Percentiles rank a stretch among this genome's conserved stretches.
phyloP scores from a whole-genome alignment of 2,797 vertebrate genomes.

The Paramormyrops hopkinsi region DNA sequence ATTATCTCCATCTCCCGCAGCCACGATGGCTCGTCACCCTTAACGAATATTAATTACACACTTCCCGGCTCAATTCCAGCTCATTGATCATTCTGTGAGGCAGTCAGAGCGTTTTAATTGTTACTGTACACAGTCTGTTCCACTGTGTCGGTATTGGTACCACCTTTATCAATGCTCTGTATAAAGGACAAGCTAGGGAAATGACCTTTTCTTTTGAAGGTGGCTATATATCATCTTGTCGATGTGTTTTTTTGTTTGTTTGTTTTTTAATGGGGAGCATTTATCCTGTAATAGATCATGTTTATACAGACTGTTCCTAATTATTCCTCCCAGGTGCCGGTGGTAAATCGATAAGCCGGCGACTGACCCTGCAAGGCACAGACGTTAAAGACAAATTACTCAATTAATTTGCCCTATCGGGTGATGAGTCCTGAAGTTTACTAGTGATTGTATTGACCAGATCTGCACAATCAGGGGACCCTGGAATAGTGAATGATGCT shows the following conservation, averaged over 20 bases:
- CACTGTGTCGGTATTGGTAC: slow-evolving; percentile 50
- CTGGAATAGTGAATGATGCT: not conserved
- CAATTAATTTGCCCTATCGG: slow-evolving; percentile 11
- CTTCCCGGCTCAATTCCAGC: slow-evolving; percentile 49
- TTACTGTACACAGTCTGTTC: slow-evolving; percentile 53
- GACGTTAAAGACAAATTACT: slow-evolving; percentile 11
- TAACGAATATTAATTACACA: slow-evolving; percentile 66
- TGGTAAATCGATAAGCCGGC: not conserved
- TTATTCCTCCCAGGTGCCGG: not conserved
- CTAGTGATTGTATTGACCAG: not conserved
- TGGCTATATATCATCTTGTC: slow-evolving; percentile 52
- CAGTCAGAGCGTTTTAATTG: slow-evolving; percentile 44
- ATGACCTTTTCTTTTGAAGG: slow-evolving; percentile 45
- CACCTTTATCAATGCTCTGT: slow-evolving; percentile 49
- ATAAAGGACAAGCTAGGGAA: slow-evolving; percentile 50
- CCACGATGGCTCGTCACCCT: slow-evolving; percentile 50
- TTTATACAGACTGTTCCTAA: not conserved
- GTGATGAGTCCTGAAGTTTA: slow-evolving; percentile 14
- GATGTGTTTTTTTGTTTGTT: slow-evolving; percentile 19
- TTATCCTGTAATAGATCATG: slow-evolving; percentile 8
- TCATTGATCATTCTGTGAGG: slow-evolving; percentile 59
- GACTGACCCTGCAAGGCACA: not conserved
- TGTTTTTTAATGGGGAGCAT: slow-evolving; percentile 21
- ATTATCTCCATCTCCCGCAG: slow-evolving; percentile 41
- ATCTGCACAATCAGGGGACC: not conserved